A percentile compares a stretch with the other conserved stretches of the same genome.
Evolutionary conservation across 2,113 vertebrate species (phyloP).

Genomic region (Crotalus viridis): DNA sequence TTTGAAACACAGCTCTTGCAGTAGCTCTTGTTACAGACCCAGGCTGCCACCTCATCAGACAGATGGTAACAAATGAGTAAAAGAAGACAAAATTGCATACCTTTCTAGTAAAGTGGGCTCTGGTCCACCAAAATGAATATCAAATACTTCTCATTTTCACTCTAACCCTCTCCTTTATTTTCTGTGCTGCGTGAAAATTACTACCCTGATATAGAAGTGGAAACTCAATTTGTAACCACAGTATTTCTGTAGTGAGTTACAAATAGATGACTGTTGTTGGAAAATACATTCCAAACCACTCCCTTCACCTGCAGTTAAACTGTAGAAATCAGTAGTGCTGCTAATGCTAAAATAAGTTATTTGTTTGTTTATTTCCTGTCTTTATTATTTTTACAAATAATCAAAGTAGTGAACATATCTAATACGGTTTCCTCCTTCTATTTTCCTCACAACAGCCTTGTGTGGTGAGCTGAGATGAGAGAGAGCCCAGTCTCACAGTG

Average conservation of each 20-base stretch:
- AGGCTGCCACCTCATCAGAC: slow-evolving; percentile 41
- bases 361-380: neutral
- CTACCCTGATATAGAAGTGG: neutral
- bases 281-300: neutral
- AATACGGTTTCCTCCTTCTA: neutral
- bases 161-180: neutral
- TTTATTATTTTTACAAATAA: neutral
- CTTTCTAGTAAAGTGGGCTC: neutral
- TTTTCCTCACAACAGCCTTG: neutral
- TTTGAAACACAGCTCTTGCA: slow-evolving; percentile 53
- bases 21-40: slow-evolving; percentile 52
- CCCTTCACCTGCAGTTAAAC: neutral
- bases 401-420: neutral
- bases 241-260: neutral
- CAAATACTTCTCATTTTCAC: neutral
- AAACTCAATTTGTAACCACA: neutral
- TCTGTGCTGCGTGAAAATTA: neutral
- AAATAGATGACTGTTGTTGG: neutral
- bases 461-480: neutral
- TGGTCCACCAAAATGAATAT: neutral
- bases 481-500: neutral
- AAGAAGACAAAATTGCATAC: neutral
- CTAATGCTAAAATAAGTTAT: neutral
- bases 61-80: slow-evolving; percentile 3
- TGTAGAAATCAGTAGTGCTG: neutral